These are phyloP conservation scores for Cephalopachus bancanus DNA, from an alignment of 2,797 vertebrate species.

Conservation along the genomic window DNA sequence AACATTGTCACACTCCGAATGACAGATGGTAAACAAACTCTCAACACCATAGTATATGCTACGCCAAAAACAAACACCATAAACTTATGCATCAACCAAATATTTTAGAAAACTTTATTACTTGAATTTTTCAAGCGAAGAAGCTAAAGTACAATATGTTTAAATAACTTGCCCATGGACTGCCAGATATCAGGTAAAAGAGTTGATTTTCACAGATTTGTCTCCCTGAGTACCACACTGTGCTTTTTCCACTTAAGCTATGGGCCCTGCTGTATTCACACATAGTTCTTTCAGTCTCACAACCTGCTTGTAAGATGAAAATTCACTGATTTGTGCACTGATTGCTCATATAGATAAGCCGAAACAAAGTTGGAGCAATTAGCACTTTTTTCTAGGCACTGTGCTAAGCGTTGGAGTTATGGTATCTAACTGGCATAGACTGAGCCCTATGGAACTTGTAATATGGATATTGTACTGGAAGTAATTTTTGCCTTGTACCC, in stretches of 20 bases:
- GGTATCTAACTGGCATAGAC: neutral
- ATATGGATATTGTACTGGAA: neutral
- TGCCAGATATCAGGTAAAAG: neutral
- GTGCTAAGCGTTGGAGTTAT: neutral
- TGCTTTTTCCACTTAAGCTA: neutral
- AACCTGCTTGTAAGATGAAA: neutral
- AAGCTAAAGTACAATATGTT: neutral
- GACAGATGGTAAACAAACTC: too few relatives aligned
- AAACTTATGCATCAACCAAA: too few relatives aligned
- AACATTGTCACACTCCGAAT: too few relatives aligned
- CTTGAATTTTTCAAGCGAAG: neutral
- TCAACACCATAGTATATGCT: too few relatives aligned
- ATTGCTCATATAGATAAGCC: neutral
- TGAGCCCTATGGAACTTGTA: neutral
- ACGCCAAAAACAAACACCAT: too few relatives aligned
- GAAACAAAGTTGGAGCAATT: neutral
- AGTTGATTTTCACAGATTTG: neutral
- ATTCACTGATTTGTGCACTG: neutral
- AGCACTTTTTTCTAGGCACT: neutral
- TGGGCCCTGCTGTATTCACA: neutral
- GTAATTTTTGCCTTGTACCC: neutral
- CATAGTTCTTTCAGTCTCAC: neutral
- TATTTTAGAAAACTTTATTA: neutral
- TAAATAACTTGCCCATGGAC: conserved; percentile 13
- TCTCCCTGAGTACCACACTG: neutral